Percentiles rank a stretch among this genome's conserved stretches.
Conservation (phyloP, 2,797 vertebrate genomes). For the Melanotaenia maccullochi region DNA sequence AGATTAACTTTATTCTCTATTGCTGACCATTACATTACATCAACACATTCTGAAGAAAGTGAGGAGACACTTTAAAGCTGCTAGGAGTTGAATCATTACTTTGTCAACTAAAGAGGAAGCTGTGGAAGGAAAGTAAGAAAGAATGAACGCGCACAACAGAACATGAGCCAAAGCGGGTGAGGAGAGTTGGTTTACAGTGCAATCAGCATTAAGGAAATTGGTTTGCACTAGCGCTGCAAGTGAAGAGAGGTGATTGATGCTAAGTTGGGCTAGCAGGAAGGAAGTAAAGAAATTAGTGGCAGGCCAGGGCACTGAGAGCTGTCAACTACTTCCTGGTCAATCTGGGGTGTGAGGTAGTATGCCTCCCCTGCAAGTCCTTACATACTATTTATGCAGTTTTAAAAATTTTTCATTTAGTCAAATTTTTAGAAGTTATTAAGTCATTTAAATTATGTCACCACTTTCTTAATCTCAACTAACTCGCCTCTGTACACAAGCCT, state of each 20-base stretch:
- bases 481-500: constrained; percentile 55
- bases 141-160: constrained; percentile 62
- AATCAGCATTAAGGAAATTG: constrained; percentile 85
- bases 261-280: constrained; percentile 83
- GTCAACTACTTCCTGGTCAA: constrained; percentile 85
- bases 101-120: constrained; percentile 64
- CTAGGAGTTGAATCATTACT: constrained; percentile 62
- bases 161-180: constrained; percentile 65
- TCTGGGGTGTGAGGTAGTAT: constrained; percentile 80
- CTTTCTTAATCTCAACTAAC: constrained; percentile 37
- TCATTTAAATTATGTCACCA: constrained; percentile 32
- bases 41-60: constrained; percentile 11
- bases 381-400: constrained; percentile 26
- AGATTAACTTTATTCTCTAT: neutral
- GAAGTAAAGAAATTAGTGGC: constrained; percentile 80
- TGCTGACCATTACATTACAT: constrained; percentile 11
- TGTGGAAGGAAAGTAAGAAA: constrained; percentile 69
- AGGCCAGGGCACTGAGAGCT: constrained; percentile 77
- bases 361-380: constrained; percentile 54
- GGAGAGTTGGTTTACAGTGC: constrained; percentile 82
- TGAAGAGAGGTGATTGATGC: constrained; percentile 80
- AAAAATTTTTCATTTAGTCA: neutral
- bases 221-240: constrained; percentile 71
- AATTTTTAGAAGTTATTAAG: neutral
- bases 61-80: constrained; percentile 41